Evolutionary conservation across 2,888 invertebrate species (phyloP).

Genomic region (Lissocephala sabroskyi): DNA sequence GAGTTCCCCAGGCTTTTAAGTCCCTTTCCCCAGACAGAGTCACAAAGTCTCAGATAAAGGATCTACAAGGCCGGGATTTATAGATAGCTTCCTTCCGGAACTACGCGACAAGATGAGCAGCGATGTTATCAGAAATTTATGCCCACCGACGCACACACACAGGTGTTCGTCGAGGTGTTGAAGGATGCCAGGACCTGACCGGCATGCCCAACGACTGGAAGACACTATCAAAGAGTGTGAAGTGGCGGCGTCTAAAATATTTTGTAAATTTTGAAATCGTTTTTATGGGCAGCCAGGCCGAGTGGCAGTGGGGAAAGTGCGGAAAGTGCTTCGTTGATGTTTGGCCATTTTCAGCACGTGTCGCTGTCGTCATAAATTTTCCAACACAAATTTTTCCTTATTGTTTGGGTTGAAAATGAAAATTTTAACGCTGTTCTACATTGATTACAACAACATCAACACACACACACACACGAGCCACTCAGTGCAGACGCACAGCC

Average conservation of each 20-base stretch:
- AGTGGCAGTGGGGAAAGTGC: slow-evolving; percentile 25
- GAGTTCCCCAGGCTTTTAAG: not conserved
- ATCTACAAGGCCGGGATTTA: slow-evolving; percentile 10
- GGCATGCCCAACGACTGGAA: slow-evolving; percentile 14
- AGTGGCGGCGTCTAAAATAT: slow-evolving; percentile 11
- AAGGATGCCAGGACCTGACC: slow-evolving; percentile 6
- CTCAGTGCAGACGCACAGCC: not conserved
- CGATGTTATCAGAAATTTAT: no score
- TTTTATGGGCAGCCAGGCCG: not conserved
- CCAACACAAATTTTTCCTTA: slow-evolving; percentile 25
- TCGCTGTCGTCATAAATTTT: slow-evolving; percentile 67
- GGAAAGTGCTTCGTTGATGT: no score
- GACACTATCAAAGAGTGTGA: slow-evolving; percentile 15
- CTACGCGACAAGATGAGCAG: not conserved
- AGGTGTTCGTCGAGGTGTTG: not conserved
- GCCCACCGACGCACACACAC: no score
- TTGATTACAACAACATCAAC: slow-evolving; percentile 30
- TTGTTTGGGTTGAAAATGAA: slow-evolving; percentile 29
- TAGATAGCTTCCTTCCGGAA: slow-evolving; percentile 37
- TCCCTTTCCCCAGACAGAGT: slow-evolving; percentile 8
- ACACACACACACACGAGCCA: slow-evolving; percentile 1
- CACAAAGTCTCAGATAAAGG: slow-evolving; percentile 20
- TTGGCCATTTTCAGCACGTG: slow-evolving; percentile 70
- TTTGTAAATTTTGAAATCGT: not conserved
- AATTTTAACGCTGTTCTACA: slow-evolving; percentile 44